A percentile compares a stretch with the other conserved stretches of the same genome.
Conservation (phyloP, 2,113 vertebrate species). For the Thymallus thymallus region DNA sequence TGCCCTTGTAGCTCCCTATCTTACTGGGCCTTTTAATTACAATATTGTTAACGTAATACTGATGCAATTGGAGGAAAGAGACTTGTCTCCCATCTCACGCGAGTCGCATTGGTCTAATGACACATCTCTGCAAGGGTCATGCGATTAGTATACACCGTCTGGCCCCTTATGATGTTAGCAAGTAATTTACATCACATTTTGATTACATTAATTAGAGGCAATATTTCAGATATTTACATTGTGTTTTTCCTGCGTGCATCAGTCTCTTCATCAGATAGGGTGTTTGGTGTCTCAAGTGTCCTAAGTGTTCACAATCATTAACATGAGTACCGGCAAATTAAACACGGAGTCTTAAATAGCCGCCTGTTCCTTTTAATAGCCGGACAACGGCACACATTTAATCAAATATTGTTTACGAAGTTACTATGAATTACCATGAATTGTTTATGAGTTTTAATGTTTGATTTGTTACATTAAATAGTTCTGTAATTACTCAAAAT, state of each 20-base stretch:
- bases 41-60: conserved; percentile 60
- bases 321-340: neutral
- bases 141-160: neutral
- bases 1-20: conserved; percentile 15
- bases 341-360: no score
- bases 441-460: no score
- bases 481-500: no score
- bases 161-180: neutral
- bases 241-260: neutral
- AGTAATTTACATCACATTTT: neutral
- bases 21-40: conserved; percentile 53
- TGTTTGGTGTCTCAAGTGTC: neutral
- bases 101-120: conserved; percentile 29
- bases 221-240: neutral
- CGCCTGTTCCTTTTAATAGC: no score
- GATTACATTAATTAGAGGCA: neutral
- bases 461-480: no score
- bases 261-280: conserved; percentile 10
- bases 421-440: no score
- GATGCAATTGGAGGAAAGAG: conserved; percentile 65
- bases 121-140: conserved; percentile 16
- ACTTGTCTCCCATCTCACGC: conserved; percentile 20
- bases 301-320: conserved; percentile 2
- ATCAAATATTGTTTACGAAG: no score
- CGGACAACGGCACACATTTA: no score